A percentile compares a stretch with the other conserved stretches of the same genome.
These are phyloP conservation scores for Holotrichia oblita DNA, from an alignment of 1,140 invertebrate genomes.

Conservation along the genomic window DNA sequence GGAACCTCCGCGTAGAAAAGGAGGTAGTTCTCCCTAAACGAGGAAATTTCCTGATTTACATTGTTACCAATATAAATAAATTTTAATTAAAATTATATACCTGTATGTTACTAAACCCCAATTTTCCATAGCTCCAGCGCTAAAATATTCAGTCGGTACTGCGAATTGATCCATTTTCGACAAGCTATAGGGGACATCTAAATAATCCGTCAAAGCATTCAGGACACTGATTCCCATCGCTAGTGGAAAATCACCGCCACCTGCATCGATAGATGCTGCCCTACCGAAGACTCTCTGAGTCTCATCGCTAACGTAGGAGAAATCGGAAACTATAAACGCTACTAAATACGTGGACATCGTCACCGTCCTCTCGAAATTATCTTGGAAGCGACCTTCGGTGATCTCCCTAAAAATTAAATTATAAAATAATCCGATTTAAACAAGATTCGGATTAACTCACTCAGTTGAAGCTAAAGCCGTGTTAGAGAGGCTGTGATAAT, in stretches of 20 bases:
- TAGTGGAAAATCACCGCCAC: neutral
- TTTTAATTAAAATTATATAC: too few relatives aligned
- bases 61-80: too few relatives aligned
- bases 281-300: neutral
- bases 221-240: neutral
- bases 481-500: constrained; percentile 14
- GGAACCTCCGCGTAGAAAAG: too few relatives aligned
- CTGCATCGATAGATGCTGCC: neutral
- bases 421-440: too few relatives aligned
- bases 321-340: neutral
- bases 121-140: constrained; percentile 77
- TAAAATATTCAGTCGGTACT: constrained; percentile 73
- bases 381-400: neutral
- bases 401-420: neutral
- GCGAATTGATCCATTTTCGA: constrained; percentile 75
- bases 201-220: constrained; percentile 60
- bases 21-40: too few relatives aligned
- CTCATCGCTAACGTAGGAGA: neutral
- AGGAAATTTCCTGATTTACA: too few relatives aligned
- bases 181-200: constrained; percentile 63
- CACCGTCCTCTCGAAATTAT: constrained; percentile 1
- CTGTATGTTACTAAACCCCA: constrained; percentile 79
- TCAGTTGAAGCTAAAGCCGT: neutral
- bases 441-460: neutral
- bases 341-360: constrained; percentile 9